These are phyloP conservation scores for Sisyra nigra DNA, from an alignment of 2,888 invertebrate genomes.

Conservation along the genomic window DNA sequence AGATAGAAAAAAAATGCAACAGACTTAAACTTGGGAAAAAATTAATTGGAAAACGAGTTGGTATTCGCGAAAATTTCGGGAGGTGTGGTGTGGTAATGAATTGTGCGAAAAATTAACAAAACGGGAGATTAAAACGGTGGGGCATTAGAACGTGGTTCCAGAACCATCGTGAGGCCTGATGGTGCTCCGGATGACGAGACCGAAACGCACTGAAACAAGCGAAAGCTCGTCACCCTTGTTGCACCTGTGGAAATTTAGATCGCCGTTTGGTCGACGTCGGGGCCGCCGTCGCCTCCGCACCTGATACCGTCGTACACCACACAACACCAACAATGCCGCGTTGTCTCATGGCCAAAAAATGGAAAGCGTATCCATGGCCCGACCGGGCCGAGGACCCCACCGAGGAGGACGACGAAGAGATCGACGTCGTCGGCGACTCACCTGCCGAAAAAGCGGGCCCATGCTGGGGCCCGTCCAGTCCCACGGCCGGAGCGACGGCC, in stretches of 20 bases:
- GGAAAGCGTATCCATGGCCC: conserved; percentile 75
- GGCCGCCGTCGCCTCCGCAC: conserved; percentile 36
- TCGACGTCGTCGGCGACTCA: conserved; percentile 69
- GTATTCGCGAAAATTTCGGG: no score
- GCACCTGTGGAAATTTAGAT: conserved; percentile 12
- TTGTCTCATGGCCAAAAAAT: conserved; percentile 91
- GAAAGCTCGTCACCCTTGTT: conserved; percentile 3
- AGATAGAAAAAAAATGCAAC: no score
- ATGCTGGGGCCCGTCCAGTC: conserved; percentile 59
- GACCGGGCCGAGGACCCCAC: conserved; percentile 35
- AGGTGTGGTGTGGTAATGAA: background rate
- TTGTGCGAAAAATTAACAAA: no score
- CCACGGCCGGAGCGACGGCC: conserved; percentile 59
- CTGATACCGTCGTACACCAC: conserved; percentile 6
- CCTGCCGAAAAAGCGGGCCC: conserved; percentile 10
- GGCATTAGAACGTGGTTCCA: no score
- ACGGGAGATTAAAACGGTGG: no score
- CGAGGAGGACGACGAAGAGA: conserved; percentile 61
- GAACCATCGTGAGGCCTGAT: background rate
- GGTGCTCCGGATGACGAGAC: conserved; percentile 7
- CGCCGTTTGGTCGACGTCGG: conserved; percentile 20
- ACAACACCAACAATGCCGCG: conserved; percentile 58
- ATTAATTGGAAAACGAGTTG: no score
- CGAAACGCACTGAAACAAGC: conserved; percentile 2
- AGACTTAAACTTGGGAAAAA: no score